Conservation (phyloP, 2,888 invertebrate genomes). For the Mesoligia furuncula region DNA sequence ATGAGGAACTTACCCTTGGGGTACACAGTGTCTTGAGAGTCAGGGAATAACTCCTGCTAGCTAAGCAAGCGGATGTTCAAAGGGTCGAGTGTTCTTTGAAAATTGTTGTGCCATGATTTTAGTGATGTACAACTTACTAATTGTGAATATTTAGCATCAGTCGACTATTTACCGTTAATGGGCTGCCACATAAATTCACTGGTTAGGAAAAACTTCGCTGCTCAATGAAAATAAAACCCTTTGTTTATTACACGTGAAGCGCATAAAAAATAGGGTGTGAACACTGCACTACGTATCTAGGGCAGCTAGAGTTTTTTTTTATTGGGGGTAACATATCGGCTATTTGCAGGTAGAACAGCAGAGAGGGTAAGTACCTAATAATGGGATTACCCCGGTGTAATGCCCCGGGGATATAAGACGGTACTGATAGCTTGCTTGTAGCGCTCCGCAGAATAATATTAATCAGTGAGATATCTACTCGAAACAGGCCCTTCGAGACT, state of each 20-base stretch:
- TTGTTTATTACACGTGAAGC: conserved; percentile 43
- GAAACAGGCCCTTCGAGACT: background rate
- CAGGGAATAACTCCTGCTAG: too few species aligned
- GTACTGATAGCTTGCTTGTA: conserved; percentile 43
- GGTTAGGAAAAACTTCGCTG: conserved; percentile 47
- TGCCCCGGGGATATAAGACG: conserved; percentile 41
- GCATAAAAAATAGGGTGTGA: conserved; percentile 46
- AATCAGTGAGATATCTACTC: conserved; percentile 19
- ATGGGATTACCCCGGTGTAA: conserved; percentile 30
- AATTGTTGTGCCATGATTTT: background rate
- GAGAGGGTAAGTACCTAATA: conserved; percentile 20
- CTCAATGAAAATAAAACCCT: conserved; percentile 45
- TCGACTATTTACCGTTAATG: background rate
- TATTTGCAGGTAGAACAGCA: conserved; percentile 34
- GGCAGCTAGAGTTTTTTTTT: conserved; percentile 49
- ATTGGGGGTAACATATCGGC: conserved; percentile 14
- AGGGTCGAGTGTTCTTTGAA: too few species aligned
- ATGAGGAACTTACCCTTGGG: background rate
- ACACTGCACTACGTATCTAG: conserved; percentile 45
- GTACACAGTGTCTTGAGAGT: background rate
- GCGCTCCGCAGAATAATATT: conserved; percentile 28
- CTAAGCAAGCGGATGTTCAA: background rate
- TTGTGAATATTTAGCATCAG: background rate
- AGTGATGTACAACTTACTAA: too few species aligned
- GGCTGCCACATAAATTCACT: conserved; percentile 58